phyloP scores from a whole-genome alignment of 2,888 invertebrate genomes.

The Dastarcus helophoroides region DNA sequence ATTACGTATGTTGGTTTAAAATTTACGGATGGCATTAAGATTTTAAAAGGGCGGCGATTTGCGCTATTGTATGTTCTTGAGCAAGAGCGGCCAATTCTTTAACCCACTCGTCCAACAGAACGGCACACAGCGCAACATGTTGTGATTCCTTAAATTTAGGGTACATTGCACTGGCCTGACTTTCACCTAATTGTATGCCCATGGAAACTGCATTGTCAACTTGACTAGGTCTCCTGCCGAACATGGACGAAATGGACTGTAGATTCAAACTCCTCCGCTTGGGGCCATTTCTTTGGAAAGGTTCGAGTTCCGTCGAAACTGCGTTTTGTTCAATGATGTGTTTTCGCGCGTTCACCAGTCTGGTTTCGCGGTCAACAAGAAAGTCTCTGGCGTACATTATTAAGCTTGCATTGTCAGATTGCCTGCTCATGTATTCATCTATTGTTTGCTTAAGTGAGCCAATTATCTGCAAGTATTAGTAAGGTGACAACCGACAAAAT shows the following conservation, averaged over 20 bases:
- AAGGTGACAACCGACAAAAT: no score
- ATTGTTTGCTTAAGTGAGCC: slow-evolving; percentile 75
- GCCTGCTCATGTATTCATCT: slow-evolving; percentile 59
- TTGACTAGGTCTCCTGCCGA: slow-evolving; percentile 46
- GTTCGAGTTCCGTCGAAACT: slow-evolving; percentile 28
- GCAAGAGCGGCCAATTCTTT: slow-evolving; percentile 90
- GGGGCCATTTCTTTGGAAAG: slow-evolving; percentile 52
- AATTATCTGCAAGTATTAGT: slow-evolving; percentile 55
- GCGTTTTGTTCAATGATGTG: slow-evolving; percentile 41
- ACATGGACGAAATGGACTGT: slow-evolving; percentile 55
- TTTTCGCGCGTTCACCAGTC: slow-evolving; percentile 57
- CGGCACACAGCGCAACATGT: slow-evolving; percentile 67
- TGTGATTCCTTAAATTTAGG: slow-evolving; percentile 39
- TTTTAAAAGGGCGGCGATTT: slow-evolving; percentile 39
- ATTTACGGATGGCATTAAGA: no score
- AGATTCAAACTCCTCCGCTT: slow-evolving; percentile 68
- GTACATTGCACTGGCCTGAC: slow-evolving; percentile 25
- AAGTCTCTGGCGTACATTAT: slow-evolving; percentile 70
- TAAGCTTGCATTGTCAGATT: slow-evolving; percentile 48
- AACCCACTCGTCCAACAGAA: slow-evolving; percentile 88
- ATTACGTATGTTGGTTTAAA: no score
- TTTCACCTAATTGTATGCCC: slow-evolving; percentile 22
- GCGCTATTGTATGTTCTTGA: slow-evolving; percentile 78
- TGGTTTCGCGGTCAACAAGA: slow-evolving; percentile 67
- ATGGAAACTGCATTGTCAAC: slow-evolving; percentile 25